phyloP scores from a whole-genome alignment of 30 jellyfish, hydroid and myxozoan species.

The Turritopsis rubra region DNA sequence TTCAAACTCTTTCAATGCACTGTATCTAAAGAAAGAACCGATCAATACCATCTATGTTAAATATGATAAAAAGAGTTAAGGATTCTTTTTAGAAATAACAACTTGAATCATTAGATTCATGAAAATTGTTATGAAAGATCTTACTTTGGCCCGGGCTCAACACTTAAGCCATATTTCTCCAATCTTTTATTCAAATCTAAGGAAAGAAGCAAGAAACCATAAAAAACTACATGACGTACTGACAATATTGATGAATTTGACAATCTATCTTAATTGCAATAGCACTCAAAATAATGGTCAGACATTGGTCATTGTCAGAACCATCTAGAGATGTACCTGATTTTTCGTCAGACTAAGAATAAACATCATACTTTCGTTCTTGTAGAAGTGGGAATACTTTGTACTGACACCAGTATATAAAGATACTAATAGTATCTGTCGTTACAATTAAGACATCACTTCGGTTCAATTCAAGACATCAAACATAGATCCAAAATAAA shows the following conservation, averaged over 20 bases:
- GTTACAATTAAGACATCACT: too few species aligned
- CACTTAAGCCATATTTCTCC: slow-evolving; percentile 1
- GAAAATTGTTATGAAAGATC: background rate
- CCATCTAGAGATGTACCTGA: too few species aligned
- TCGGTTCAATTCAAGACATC: too few species aligned
- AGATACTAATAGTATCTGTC: too few species aligned
- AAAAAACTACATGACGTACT: background rate
- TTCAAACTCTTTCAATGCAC: background rate
- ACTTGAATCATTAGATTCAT: background rate
- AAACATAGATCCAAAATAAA: too few species aligned
- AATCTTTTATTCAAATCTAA: slow-evolving; percentile 5
- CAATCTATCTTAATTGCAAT: background rate
- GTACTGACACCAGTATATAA: too few species aligned
- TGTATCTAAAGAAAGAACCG: background rate
- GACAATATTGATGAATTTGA: background rate
- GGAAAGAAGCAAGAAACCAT: background rate
- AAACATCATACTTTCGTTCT: too few species aligned
- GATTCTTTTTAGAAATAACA: background rate
- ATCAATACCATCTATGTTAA: background rate
- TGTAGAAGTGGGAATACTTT: too few species aligned
- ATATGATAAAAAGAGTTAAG: background rate
- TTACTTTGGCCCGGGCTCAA: background rate
- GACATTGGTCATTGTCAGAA: too few species aligned
- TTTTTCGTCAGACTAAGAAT: too few species aligned
- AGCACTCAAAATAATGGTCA: too few species aligned